Percentiles rank a stretch among this genome's conserved stretches.
Evolutionary conservation across 2,113 vertebrate genomes (phyloP).

Genomic region (Dermatemys mawii): DNA sequence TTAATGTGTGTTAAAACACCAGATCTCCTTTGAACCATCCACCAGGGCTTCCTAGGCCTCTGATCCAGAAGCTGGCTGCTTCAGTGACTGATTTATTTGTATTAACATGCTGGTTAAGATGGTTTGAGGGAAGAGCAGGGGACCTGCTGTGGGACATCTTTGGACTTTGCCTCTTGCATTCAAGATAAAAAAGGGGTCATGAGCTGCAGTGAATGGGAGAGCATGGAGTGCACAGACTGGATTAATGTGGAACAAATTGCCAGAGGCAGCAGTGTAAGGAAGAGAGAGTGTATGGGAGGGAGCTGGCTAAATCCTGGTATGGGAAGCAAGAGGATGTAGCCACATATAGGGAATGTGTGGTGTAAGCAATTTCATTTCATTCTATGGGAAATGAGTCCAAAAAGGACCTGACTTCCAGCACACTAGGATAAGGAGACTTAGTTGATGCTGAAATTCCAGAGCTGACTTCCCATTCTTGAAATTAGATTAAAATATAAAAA

Average conservation of each 20-base stretch:
- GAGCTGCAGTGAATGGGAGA: slow-evolving; percentile 49
- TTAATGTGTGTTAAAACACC: neutral
- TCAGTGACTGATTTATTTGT: neutral
- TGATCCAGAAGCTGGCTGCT: slow-evolving; percentile 27
- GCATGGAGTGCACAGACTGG: neutral
- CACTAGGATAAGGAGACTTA: accelerated
- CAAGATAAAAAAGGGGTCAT: slow-evolving; percentile 16
- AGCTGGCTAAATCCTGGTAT: neutral
- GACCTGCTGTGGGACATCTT: slow-evolving; percentile 49
- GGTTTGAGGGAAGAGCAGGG: neutral
- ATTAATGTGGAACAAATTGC: slow-evolving; percentile 67
- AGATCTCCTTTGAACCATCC: neutral
- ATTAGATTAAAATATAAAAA: neutral
- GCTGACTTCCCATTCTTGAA: neutral
- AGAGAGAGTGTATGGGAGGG: neutral
- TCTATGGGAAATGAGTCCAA: neutral
- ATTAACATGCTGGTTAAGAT: neutral
- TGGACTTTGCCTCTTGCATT: slow-evolving; percentile 46
- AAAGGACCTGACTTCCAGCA: neutral
- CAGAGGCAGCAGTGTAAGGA: slow-evolving; percentile 35
- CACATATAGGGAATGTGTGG: no score
- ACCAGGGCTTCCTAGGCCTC: neutral
- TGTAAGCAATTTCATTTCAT: neutral
- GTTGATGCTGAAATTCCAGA: neutral
- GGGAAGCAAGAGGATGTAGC: neutral